Evolutionary conservation across 2,888 invertebrate species (phyloP).

Genomic region (Meloe dianella): DNA sequence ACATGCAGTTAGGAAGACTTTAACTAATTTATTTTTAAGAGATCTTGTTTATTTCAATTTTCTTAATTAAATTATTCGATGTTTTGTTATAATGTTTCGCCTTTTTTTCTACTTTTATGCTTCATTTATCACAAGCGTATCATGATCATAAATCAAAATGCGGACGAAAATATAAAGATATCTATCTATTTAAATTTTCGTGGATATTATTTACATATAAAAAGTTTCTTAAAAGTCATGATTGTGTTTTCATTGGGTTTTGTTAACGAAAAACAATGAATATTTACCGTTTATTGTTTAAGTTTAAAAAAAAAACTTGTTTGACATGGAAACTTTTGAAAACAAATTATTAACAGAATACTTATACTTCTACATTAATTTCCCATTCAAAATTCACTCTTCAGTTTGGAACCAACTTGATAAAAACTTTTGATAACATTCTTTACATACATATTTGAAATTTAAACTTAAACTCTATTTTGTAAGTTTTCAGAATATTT

Average conservation of each 20-base stretch:
- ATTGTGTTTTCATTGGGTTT: neutral
- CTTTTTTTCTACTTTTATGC: neutral
- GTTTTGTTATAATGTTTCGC: too few species aligned
- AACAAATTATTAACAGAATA: neutral
- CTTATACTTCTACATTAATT: neutral
- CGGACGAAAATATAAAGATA: neutral
- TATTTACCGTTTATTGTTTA: neutral
- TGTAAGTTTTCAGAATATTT: too few species aligned
- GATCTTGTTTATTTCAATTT: neutral
- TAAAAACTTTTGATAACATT: neutral
- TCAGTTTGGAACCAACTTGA: neutral
- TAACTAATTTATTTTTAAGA: neutral
- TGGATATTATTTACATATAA: neutral
- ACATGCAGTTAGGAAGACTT: neutral
- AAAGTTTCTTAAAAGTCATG: neutral
- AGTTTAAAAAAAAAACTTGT: neutral
- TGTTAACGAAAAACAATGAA: neutral
- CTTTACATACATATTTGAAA: neutral
- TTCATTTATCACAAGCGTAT: neutral
- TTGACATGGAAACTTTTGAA: neutral
- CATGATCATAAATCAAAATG: slow-evolving; percentile 3
- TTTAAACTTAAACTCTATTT: neutral
- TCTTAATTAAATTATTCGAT: neutral
- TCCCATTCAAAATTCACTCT: neutral
- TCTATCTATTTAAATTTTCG: neutral